Percentiles rank a stretch among this genome's conserved stretches.
Evolutionary conservation across 2,113 vertebrate genomes (phyloP).

Genomic region (Prinia subflava): DNA sequence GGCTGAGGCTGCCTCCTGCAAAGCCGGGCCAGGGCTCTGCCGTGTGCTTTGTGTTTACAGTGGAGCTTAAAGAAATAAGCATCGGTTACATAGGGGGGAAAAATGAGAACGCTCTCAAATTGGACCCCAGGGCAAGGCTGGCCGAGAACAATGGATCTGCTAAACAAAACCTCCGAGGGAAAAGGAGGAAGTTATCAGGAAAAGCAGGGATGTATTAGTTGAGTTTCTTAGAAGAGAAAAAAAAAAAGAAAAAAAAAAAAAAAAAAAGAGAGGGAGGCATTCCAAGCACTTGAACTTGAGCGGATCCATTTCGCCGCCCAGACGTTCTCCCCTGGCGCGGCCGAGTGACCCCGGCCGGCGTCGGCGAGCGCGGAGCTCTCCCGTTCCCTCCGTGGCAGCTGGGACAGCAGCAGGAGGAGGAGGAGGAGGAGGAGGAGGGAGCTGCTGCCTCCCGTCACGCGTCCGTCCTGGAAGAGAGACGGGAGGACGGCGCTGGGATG

Average conservation of each 20-base stretch:
- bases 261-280: background rate
- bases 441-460: background rate
- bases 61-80: conserved; percentile 55
- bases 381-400: background rate
- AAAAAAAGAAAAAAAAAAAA: too few species aligned
- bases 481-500: background rate
- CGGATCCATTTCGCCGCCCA: conserved; percentile 24
- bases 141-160: conserved; percentile 42
- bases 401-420: background rate
- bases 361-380: background rate
- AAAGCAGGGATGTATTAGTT: conserved; percentile 8
- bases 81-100: conserved; percentile 55
- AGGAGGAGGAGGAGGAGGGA: background rate
- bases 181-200: conserved; percentile 37
- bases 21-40: background rate
- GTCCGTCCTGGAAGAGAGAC: background rate
- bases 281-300: conserved; percentile 54
- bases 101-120: conserved; percentile 35
- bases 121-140: conserved; percentile 57
- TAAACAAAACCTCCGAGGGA: background rate
- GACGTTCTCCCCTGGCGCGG: background rate
- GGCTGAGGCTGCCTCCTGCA: conserved; percentile 21
- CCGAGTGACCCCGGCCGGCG: conserved; percentile 2
- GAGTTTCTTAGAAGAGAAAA: background rate
- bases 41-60: conserved; percentile 42